Conservation (phyloP, 2,113 vertebrate genomes). For the Sminthopsis crassicaudata region DNA sequence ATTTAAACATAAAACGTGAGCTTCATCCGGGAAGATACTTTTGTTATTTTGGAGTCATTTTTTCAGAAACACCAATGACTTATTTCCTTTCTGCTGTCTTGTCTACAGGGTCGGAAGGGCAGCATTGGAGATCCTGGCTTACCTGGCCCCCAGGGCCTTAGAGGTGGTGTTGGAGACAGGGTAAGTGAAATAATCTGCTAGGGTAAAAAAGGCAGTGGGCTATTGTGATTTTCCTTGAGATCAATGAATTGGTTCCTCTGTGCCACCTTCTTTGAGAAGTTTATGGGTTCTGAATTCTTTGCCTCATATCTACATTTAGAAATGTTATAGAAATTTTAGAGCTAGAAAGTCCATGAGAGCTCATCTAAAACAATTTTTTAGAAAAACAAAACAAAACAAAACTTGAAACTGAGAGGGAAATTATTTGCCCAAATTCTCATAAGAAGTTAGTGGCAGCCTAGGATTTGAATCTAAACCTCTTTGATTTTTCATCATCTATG, state of each 20-base stretch:
- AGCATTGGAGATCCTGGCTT: conserved; percentile 92
- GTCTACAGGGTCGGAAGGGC: conserved; percentile 90
- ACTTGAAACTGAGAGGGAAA: background rate
- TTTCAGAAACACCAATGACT: background rate
- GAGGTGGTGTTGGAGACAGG: conserved; percentile 92
- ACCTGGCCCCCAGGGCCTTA: conserved; percentile 94
- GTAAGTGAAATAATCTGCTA: conserved; percentile 84
- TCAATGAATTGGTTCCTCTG: background rate
- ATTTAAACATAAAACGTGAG: background rate
- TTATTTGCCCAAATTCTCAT: background rate
- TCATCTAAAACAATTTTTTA: background rate
- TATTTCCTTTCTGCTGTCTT: conserved; percentile 9
- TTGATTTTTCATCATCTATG: background rate
- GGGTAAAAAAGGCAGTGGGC: background rate
- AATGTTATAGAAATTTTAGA: background rate
- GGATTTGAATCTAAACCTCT: background rate
- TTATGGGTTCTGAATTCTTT: background rate
- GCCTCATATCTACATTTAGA: background rate
- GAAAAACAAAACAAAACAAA: background rate
- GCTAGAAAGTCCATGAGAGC: background rate
- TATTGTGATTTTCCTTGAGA: background rate
- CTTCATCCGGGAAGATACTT: background rate
- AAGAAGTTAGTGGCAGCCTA: background rate
- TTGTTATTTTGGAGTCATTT: background rate
- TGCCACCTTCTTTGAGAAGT: background rate